Base-by-base conservation (phyloP, 30 jellyfish, hydroid and myxozoan species). In the Pseudorhiza aurosa region DNA sequence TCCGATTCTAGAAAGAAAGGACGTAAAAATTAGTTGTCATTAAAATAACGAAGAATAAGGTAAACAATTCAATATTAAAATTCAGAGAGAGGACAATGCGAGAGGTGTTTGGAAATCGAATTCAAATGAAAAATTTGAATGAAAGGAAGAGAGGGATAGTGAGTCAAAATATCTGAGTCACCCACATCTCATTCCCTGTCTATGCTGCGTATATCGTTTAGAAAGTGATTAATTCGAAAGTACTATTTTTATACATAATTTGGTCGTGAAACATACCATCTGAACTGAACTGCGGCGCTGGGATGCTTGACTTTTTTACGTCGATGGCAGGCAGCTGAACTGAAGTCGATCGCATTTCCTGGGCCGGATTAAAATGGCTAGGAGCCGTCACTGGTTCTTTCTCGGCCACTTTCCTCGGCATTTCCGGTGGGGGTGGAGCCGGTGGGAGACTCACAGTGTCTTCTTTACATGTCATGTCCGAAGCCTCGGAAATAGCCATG, bases 401-500 rank as follows among this genome's bases (percentile, higher is more conserved):
- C 25, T 70, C 70, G 1, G 1, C 68, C 30, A 8, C 77, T 19
- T 53, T 77, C 9, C 31, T 29, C n/a, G 90, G 90, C 63, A 60
- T 25, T 77, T 30, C 47, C 18, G 90, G 90, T 0, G 90, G 90
- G 1, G 90, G 88, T 1, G 85, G 95, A 12, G 85, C 88, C 4
- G 95, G 85, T 7, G 82, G 83, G 5, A 70, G 56, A 37, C 87
- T 71, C 12, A 71, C 62, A 7, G 77, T 65, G 25, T 83, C 95
- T 26, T 83, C 95, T 57, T 33, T 44, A 24, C 57, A 11, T 21
- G 24, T 46, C 82, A 65, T 40, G 19, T 74, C 83, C 9, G 95
- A 59, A 43, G 74, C 57, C 35, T 83, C 88, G 44, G 72, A 68
- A n/a, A 83, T 75, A 0, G 88, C 88, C 95, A 83, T 83, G 2